Conservation (phyloP, 2,113 vertebrate genomes). For the Vulpes vulpes region DNA sequence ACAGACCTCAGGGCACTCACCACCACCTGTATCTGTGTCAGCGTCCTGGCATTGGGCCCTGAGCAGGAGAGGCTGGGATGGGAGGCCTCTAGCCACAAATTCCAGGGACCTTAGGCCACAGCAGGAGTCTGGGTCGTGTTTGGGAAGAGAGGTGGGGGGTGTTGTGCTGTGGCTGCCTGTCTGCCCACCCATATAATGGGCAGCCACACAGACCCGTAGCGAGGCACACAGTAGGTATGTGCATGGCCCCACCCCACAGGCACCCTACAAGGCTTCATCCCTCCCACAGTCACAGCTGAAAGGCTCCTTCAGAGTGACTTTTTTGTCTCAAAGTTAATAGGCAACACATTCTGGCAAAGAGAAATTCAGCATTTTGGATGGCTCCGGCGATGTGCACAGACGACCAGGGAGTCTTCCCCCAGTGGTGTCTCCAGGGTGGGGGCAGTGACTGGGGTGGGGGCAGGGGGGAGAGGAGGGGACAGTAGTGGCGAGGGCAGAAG, state of each 20-base stretch:
- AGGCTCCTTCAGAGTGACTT: not conserved
- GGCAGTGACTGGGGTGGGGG: not conserved
- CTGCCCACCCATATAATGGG: not conserved
- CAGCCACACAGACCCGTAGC: not conserved
- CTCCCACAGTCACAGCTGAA: not conserved
- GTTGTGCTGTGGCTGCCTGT: not conserved
- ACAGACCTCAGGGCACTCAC: not conserved
- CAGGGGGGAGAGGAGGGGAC: not conserved
- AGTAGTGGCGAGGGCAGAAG: slow-evolving; percentile 30
- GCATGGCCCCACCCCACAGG: fast-evolving
- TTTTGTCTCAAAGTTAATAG: slow-evolving; percentile 59
- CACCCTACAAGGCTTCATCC: not conserved
- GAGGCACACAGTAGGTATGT: not conserved
- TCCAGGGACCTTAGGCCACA: not conserved
- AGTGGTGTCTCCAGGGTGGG: not conserved
- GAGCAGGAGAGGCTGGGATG: not conserved
- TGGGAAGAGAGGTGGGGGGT: not conserved
- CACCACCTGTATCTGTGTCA: not conserved
- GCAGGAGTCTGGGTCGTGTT: not conserved
- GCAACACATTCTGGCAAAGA: slow-evolving; percentile 74
- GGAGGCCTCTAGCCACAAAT: not conserved
- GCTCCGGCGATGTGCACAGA: slow-evolving; percentile 30
- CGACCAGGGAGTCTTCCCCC: slow-evolving; percentile 48
- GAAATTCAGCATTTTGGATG: slow-evolving; percentile 52
- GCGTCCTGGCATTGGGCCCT: not conserved